These are phyloP conservation scores for Chrysogorgia sp. DNA, from an alignment of 92 coral and sea anemone species.

Conservation along the genomic window DNA sequence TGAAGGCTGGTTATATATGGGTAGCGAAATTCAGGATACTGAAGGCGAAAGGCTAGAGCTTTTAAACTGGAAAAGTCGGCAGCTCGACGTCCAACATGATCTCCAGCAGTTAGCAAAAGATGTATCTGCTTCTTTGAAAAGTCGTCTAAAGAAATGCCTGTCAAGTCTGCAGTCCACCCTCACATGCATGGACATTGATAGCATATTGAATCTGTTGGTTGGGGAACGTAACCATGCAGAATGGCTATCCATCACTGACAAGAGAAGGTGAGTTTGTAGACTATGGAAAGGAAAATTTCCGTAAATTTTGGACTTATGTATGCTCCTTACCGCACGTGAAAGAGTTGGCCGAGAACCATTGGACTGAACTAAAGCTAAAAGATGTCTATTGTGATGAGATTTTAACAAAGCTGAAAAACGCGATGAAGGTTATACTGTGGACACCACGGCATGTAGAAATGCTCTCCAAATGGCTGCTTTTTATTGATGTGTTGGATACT, in stretches of 20 bases:
- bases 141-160: slow-evolving; percentile 14
- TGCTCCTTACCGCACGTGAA: slow-evolving; percentile 27
- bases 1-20: slow-evolving; percentile 10
- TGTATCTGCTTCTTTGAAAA: slow-evolving; percentile 11
- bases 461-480: slow-evolving; percentile 12
- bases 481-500: not conserved
- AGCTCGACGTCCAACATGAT: slow-evolving; percentile 11
- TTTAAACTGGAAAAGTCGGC: not conserved
- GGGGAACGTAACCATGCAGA: not conserved
- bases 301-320: not conserved
- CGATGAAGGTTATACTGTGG: slow-evolving; percentile 13
- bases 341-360: slow-evolving; percentile 23
- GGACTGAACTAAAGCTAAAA: slow-evolving; percentile 12
- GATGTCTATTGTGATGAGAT: slow-evolving; percentile 24
- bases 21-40: not conserved
- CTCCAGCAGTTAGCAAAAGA: slow-evolving; percentile 12
- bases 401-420: slow-evolving; percentile 10
- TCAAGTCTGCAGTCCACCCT: slow-evolving; percentile 14
- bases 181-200: slow-evolving; percentile 11
- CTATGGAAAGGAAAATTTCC: slow-evolving; percentile 7
- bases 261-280: slow-evolving; percentile 23
- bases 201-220: not conserved
- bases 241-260: slow-evolving; percentile 17
- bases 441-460: not conserved
- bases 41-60: slow-evolving; percentile 11